Evolutionary conservation across 2,113 vertebrate species (phyloP).

Genomic region (Heteronetta atricapilla): DNA sequence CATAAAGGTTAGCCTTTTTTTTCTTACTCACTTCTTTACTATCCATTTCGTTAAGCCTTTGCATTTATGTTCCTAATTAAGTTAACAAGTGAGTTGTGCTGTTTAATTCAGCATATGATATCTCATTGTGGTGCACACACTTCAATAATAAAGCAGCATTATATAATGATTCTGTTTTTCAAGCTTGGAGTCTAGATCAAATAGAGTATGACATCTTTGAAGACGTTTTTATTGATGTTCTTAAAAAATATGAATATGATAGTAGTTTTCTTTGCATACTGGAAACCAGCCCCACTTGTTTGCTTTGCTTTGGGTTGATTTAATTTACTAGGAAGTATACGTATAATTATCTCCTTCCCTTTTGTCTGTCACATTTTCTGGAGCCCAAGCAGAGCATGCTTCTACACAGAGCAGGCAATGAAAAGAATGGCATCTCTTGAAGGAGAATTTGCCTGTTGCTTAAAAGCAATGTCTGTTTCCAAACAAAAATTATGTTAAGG

Average conservation of each 20-base stretch:
- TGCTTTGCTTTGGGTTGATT: constrained; percentile 18
- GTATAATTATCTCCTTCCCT: constrained; percentile 30
- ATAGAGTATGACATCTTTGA: constrained; percentile 41
- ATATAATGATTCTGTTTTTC: constrained; percentile 55
- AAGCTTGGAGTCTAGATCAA: constrained; percentile 62
- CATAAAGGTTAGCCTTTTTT: not conserved
- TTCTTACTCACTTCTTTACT: not conserved
- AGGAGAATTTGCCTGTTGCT: not conserved
- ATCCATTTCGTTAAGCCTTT: constrained; percentile 22
- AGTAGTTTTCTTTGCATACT: constrained; percentile 11
- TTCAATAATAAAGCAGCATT: constrained; percentile 49
- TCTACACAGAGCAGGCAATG: not conserved
- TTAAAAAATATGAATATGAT: constrained; percentile 39
- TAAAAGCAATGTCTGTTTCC: not conserved
- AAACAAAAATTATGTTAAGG: constrained; percentile 24
- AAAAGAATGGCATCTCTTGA: constrained; percentile 21
- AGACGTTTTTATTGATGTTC: constrained; percentile 21
- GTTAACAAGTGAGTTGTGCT: constrained; percentile 60
- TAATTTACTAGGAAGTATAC: constrained; percentile 10
- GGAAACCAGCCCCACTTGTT: constrained; percentile 14
- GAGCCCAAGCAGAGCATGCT: not conserved
- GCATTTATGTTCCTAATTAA: constrained; percentile 68
- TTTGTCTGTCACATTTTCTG: constrained; percentile 30
- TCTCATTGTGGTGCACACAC: constrained; percentile 13
- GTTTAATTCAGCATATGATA: constrained; percentile 53